Base-by-base conservation (phyloP, 2,113 vertebrate species). In the Scalopus aquaticus region DNA sequence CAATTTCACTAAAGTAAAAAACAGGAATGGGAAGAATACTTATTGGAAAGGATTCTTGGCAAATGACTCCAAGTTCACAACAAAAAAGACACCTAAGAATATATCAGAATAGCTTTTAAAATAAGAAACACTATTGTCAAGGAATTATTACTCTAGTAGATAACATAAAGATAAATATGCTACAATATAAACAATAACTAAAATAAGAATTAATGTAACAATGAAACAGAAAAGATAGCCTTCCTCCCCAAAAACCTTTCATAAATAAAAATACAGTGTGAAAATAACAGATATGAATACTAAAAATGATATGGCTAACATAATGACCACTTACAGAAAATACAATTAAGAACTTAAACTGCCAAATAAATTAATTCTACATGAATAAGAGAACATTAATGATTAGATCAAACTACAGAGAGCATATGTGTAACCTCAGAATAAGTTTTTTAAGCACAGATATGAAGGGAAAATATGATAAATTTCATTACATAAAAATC, bases 401-500 rank as follows among this genome's bases (percentile, higher is more conserved):
- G 76, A 74, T 37, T 46, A 82, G 35, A 77, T 58, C 39, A 86
- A 58, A 90, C 4, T 1, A 11, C 51, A 74, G 39, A 76, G 19
- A 80, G 42, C 58, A 37, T 30, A 74, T 51, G 51, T 30, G n/a
- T 62, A 79, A 60, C 35, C 7, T 51, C 64, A 39, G 20, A 70
- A 84, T 46, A 94, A 86, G n/a, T 44, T 83, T 85, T 77, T 83
- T 81, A 78, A 91, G 22, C 15, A 92, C 3, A 88, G 26, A 85
- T 20, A 78, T 28, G 9, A 95, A 67, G 17, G 49, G 9, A 54
- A 94, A 87, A 84, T 9, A 26, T 30, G 22, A 65, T 3, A 93
- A 3, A 82, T 62, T 46, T 81, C 30, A 91, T 11, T 69, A 70
- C 11, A 26, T 32, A 70, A 39, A 73, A 76, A 51, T 76, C 78